Conservation (phyloP, 2,888 invertebrate genomes). For the Heliothis peltigera region DNA sequence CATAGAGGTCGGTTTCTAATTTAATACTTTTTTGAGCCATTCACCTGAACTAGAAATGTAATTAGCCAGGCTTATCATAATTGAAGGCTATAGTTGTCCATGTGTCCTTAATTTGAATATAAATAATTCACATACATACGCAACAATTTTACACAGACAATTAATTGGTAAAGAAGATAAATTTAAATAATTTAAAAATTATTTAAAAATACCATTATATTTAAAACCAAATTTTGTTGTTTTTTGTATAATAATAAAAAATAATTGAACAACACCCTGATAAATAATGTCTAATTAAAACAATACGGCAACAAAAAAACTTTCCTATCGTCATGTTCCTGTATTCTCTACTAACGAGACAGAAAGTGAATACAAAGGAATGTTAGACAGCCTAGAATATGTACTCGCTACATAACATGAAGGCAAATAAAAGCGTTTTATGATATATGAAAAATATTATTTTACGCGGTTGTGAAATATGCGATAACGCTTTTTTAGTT, state of each 20-base stretch:
- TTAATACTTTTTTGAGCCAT: constrained; percentile 2
- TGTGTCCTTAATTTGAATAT: background rate
- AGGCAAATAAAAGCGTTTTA: constrained; percentile 33
- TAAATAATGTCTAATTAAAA: background rate
- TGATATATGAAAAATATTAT: constrained; percentile 34
- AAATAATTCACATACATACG: background rate
- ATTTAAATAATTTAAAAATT: too few relatives aligned
- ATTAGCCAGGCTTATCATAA: constrained; percentile 4
- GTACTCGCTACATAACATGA: background rate
- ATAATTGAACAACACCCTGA: background rate
- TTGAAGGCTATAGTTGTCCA: background rate
- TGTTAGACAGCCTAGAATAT: constrained; percentile 21
- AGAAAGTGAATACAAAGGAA: constrained; percentile 30
- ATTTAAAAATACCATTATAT: too few relatives aligned
- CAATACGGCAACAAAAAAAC: background rate
- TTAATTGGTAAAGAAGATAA: too few relatives aligned
- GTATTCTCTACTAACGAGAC: constrained; percentile 13
- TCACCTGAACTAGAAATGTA: constrained; percentile 14
- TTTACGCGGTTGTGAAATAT: constrained; percentile 34
- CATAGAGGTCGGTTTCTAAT: constrained; percentile 2
- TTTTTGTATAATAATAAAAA: too few relatives aligned
- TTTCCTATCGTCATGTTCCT: background rate
- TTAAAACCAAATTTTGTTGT: too few relatives aligned
- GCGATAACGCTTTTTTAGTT: constrained; percentile 38
- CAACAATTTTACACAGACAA: background rate